Evolutionary conservation across 2,113 vertebrate genomes (phyloP), one percentile per base, ranked within the genome.

Genomic region (Archocentrus centrarchus): DNA sequence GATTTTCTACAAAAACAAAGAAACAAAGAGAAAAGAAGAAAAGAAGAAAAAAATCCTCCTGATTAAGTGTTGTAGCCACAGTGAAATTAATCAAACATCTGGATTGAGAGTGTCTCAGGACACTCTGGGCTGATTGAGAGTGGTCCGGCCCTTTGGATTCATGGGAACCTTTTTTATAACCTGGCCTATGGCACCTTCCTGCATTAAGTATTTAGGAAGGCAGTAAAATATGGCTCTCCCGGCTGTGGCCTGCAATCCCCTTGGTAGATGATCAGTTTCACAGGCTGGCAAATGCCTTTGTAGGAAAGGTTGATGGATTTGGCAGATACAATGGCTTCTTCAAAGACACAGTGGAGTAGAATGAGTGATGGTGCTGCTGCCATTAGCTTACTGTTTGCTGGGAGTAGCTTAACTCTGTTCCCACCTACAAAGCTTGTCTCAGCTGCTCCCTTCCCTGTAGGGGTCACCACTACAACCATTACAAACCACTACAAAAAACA

Each of bases 191-290:
- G 92, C 93, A 92, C 91, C 90, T 88, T 91, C 75, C 81, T 85
- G 88, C 89, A 94, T 93, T 94, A 95, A 92, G 92, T 92, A 93
- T 95, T 95, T 94, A 95, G 90, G 83, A 91, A 88, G 89, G 78
- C 80, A 86, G 92, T 95, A 93, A 94, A 94, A 93, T 92, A 93
- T 93, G 86, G 79, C 75, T 83, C 85, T 82, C 55, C 79, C 75
- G 47, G 59, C 84, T 63, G 80, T 86, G 79, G 88, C 75, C 85
- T 35, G 75, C 86, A 87, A 82, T 94, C 90, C 92, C 91, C 89
- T 80, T 84, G 92, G 93, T 91, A 90, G 91, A 92, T 92, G 94
- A 96, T 95, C 94, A 88, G 93, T 95, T 96, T 94, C 93, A 88
- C 87, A 82, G 91, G 85, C 90, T 92, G 92, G 87, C 86, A 85